phyloP scores from a whole-genome alignment of 2,113 vertebrate species.

The Entomyzon cyanotis region DNA sequence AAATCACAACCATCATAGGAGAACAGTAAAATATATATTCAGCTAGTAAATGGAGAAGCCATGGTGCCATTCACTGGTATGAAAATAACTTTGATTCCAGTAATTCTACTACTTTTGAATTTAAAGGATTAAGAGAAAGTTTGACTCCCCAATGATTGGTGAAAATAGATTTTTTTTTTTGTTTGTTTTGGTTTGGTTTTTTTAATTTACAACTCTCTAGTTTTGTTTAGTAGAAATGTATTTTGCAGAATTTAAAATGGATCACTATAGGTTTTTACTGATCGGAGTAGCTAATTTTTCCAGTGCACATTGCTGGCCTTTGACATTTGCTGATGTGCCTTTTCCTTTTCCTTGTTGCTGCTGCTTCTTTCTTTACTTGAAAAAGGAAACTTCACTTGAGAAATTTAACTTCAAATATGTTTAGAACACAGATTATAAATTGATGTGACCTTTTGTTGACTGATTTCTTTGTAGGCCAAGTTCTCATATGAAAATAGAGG shows the following conservation, averaged over 20 bases:
- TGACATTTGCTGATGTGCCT: neutral
- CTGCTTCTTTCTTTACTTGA: neutral
- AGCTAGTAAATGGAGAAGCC: neutral
- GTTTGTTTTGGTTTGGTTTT: neutral
- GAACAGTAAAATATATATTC: neutral
- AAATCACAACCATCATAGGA: neutral
- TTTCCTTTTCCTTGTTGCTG: neutral
- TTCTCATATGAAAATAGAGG: neutral
- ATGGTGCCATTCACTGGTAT: neutral
- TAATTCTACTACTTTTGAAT: neutral
- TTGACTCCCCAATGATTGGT: neutral
- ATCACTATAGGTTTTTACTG: neutral
- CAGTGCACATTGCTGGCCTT: neutral
- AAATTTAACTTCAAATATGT: neutral
- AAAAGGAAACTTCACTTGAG: neutral
- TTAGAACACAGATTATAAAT: neutral
- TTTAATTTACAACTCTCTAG: neutral
- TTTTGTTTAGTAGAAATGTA: neutral
- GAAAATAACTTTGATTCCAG: neutral
- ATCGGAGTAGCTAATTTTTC: neutral
- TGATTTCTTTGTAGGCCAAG: neutral
- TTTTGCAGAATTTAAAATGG: neutral
- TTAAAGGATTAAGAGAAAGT: neutral
- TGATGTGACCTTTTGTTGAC: neutral
- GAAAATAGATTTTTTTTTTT: neutral